Conservation (phyloP, 2,797 vertebrate genomes). For the Amniataba percoides region DNA sequence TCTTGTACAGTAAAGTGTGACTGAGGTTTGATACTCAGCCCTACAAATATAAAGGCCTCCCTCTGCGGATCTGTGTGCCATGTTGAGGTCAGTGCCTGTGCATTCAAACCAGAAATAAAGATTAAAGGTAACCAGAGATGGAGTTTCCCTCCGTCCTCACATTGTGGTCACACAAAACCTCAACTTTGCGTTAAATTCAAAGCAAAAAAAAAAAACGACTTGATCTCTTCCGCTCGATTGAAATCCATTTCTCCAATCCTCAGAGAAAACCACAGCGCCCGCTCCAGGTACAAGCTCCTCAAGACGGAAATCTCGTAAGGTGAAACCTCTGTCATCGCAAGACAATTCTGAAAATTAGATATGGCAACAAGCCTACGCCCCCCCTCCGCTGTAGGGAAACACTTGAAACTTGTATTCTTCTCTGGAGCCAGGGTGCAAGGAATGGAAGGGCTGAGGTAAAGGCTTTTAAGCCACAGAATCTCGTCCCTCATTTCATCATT, state of each 20-base stretch:
- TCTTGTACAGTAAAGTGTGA: background rate
- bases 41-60: background rate
- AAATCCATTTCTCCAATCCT: constrained; percentile 55
- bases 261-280: constrained; percentile 48
- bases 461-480: constrained; percentile 45
- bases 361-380: constrained; percentile 51
- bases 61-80: background rate
- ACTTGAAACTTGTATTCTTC: constrained; percentile 43
- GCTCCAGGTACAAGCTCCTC: constrained; percentile 49
- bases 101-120: constrained; percentile 11
- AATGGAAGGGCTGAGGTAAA: constrained; percentile 32
- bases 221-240: constrained; percentile 42
- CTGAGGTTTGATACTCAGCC: background rate
- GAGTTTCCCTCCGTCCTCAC: constrained; percentile 13
- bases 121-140: constrained; percentile 21
- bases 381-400: constrained; percentile 29
- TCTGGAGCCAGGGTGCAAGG: constrained; percentile 12
- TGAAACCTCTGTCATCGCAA: constrained; percentile 62
- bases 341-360: constrained; percentile 63
- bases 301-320: constrained; percentile 37
- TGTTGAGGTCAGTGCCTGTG: background rate
- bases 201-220: constrained; percentile 37
- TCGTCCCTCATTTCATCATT: constrained; percentile 30
- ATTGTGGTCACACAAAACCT: constrained; percentile 26
- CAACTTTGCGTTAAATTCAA: constrained; percentile 43